Percentiles rank a stretch among this genome's conserved stretches.
Evolutionary conservation across 1,140 invertebrate species (phyloP).

Genomic region (Belonocnema kinseyi): DNA sequence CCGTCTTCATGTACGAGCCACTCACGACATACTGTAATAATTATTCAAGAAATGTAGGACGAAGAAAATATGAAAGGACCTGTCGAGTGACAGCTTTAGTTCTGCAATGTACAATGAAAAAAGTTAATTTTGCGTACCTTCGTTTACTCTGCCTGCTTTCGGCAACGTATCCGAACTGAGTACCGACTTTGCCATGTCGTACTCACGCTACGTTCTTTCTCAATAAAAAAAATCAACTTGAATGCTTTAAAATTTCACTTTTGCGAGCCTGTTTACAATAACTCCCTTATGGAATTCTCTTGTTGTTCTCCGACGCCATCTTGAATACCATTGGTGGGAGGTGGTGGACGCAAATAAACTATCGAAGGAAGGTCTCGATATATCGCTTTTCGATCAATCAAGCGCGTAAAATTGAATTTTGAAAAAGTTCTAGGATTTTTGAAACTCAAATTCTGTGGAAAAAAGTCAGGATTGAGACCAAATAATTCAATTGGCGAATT

Average conservation of each 20-base stretch:
- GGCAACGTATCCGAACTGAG: slow-evolving; percentile 69
- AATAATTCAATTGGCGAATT: too few relatives aligned
- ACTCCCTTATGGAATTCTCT: slow-evolving; percentile 46
- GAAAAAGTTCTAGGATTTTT: too few relatives aligned
- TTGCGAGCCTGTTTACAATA: slow-evolving; percentile 46
- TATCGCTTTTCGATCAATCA: too few relatives aligned
- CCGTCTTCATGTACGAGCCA: slow-evolving; percentile 95
- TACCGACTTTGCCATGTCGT: slow-evolving; percentile 71
- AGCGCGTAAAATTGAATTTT: too few relatives aligned
- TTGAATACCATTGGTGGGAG: slow-evolving; percentile 44
- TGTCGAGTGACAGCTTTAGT: slow-evolving; percentile 38
- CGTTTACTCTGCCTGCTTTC: slow-evolving; percentile 73
- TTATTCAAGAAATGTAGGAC: slow-evolving; percentile 28
- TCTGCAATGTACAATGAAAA: slow-evolving; percentile 4
- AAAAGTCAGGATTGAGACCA: too few relatives aligned
- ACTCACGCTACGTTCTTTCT: background rate
- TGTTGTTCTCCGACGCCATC: slow-evolving; percentile 58
- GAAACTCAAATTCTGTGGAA: too few relatives aligned
- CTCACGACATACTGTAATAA: slow-evolving; percentile 86
- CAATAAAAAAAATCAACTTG: background rate
- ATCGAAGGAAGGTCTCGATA: too few relatives aligned
- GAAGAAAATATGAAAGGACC: slow-evolving; percentile 33
- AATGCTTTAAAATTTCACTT: background rate
- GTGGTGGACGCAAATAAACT: too few relatives aligned
- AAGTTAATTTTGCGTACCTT: slow-evolving; percentile 64